Evolutionary conservation across 2,888 invertebrate species (phyloP).

Genomic region (Monoplex corrugatus): DNA sequence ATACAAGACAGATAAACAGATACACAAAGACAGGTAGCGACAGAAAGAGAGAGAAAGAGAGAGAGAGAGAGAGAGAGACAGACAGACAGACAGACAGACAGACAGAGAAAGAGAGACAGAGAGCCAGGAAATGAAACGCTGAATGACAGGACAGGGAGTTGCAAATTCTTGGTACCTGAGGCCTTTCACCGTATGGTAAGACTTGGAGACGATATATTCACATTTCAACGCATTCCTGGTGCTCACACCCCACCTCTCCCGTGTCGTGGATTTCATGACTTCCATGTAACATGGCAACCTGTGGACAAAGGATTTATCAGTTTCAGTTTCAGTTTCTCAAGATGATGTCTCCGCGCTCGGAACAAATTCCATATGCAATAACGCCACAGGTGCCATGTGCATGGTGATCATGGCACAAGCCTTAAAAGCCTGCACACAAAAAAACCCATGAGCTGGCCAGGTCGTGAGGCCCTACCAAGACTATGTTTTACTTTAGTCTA

Average conservation of each 20-base stretch:
- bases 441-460: no score
- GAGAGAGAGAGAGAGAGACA: not conserved
- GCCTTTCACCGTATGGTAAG: not conserved
- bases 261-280: conserved; percentile 17
- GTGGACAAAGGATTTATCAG: not conserved
- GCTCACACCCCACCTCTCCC: not conserved
- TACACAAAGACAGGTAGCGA: not conserved
- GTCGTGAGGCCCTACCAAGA: no score
- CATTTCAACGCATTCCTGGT: not conserved
- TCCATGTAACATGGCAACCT: conserved; percentile 30
- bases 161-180: no score
- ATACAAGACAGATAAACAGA: not conserved
- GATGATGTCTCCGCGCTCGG: no score
- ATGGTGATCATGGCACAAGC: no score
- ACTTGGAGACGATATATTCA: not conserved
- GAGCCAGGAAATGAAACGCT: not conserved
- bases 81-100: not conserved
- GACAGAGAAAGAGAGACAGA: not conserved
- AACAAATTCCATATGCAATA: no score
- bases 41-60: not conserved
- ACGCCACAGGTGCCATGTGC: no score
- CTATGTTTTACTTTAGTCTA: no score
- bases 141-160: no score
- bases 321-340: no score
- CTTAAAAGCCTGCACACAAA: no score